Conservation (phyloP, 1,140 invertebrate genomes). For the Matsumurasca onukii region DNA sequence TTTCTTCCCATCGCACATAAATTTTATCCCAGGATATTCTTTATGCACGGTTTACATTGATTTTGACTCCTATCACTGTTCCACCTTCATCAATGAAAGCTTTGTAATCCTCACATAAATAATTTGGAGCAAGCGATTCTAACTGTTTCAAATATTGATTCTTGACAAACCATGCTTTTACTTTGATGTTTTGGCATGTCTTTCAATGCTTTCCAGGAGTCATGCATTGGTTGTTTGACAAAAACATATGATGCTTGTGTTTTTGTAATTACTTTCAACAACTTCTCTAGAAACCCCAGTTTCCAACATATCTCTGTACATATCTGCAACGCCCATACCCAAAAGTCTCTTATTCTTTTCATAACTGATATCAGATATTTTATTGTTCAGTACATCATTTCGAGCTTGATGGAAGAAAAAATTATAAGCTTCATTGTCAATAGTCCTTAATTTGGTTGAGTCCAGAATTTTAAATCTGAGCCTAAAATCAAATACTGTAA, state of each 20-base stretch:
- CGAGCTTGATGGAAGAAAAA: conserved; percentile 85
- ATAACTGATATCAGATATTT: conserved; percentile 74
- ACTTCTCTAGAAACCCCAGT: conserved; percentile 61
- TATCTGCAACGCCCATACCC: conserved; percentile 80
- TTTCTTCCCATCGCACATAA: conserved; percentile 58
- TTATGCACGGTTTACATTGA: conserved; percentile 71
- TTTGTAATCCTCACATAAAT: conserved; percentile 74
- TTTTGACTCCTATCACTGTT: conserved; percentile 56
- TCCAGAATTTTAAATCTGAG: conserved; percentile 71
- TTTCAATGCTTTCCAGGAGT: conserved; percentile 61
- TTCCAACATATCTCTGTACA: conserved; percentile 78
- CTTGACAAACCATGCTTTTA: conserved; percentile 68
- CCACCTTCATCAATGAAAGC: conserved; percentile 63
- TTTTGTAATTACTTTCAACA: conserved; percentile 72
- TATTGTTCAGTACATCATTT: conserved; percentile 74
- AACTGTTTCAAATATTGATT: conserved; percentile 77
- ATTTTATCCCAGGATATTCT: conserved; percentile 63
- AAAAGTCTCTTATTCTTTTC: conserved; percentile 71
- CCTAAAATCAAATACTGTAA: conserved; percentile 65
- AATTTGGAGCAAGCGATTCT: conserved; percentile 73
- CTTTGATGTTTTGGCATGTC: conserved; percentile 45
- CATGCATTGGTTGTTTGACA: conserved; percentile 70
- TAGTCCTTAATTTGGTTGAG: conserved; percentile 60
- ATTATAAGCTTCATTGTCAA: conserved; percentile 73
- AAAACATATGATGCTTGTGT: conserved; percentile 78